Base-by-base conservation (phyloP, 2,888 invertebrate species). In the Drosophila leonis region DNA sequence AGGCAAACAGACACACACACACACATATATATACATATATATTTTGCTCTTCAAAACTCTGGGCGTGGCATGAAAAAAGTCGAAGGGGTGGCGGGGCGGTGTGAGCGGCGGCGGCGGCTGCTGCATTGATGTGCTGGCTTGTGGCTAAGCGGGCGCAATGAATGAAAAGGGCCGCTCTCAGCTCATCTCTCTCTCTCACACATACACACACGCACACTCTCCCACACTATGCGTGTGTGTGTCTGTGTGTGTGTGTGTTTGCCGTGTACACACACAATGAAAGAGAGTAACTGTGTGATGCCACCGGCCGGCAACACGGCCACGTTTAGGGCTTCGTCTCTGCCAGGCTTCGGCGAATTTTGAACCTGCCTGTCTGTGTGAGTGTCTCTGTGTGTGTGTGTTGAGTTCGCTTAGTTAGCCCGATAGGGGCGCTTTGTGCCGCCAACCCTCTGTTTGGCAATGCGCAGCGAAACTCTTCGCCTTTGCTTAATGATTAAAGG, bases 401-500 rank as follows among this genome's bases (percentile, higher is more conserved):
- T 37, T 65, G 49, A 18, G 55, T n/a, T 52, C 27, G 13, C 18
- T 42, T 42, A 42, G 49, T 49, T 49, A 33, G 18, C 31, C 52
- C 37, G 39, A 78, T 76, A 79, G 59, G 76, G 76, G 76, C 76
- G 65, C 61, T 57, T 49, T 57, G 74, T 64, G 51, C 24, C 56
- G 42, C 55, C 66, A 60, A 68, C 75, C 76, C 80, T 61, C 59
- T 31, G n/a, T n/a, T 8, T 13, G 44, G 44, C 29, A 48, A 29
- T n/a, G 42, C 12, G 33, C 35, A 8, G 24, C 10, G 24, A 7
- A 48, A n/a, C 24, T 27, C 24, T 10, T 27, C 12, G 10, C 54
- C n/a, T 54, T 69, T 65, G 62, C 60, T 55, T 60, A 63, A 62
- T 74, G 80, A 87, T 81, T 81, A 75, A 86, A 87, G 78, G 87